Percentiles rank a stretch among this genome's conserved stretches.
Conservation (phyloP, 2,888 invertebrate genomes). For the Campoplex capitator region DNA sequence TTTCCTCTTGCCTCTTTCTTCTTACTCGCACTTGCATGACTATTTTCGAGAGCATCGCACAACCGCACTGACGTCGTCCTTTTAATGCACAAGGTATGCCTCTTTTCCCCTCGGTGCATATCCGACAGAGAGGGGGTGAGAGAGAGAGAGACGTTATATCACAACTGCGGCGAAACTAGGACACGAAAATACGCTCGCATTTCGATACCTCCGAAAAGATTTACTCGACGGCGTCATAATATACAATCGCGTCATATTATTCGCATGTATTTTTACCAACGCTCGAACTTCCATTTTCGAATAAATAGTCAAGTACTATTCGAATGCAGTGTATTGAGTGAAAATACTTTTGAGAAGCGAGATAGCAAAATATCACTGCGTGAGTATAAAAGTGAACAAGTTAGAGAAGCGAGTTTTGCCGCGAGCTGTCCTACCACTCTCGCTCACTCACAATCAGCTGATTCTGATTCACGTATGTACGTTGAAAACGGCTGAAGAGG, state of each 20-base stretch:
- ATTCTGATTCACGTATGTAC: neutral
- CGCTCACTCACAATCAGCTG: neutral
- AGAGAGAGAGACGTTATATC: slow-evolving; percentile 8
- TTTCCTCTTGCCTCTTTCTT: slow-evolving; percentile 15
- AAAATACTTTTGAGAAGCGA: neutral
- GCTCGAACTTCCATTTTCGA: neutral
- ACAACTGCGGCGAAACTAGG: slow-evolving; percentile 52
- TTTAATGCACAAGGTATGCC: slow-evolving; percentile 50
- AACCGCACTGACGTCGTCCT: slow-evolving; percentile 34
- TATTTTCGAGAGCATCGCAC: slow-evolving; percentile 41
- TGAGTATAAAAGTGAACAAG: too few species aligned
- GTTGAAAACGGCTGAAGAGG: neutral
- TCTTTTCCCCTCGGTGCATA: neutral
- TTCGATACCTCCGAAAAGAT: slow-evolving; percentile 52
- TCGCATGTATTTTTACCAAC: neutral
- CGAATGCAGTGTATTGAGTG: neutral
- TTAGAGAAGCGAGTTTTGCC: neutral
- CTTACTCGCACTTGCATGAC: neutral
- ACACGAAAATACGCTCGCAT: slow-evolving; percentile 61
- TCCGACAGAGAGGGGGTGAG: slow-evolving; percentile 3
- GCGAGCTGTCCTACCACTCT: neutral
- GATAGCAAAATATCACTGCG: neutral
- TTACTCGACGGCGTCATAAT: slow-evolving; percentile 42
- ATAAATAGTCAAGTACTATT: neutral
- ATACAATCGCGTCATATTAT: slow-evolving; percentile 10